Evolutionary conservation across 2,113 vertebrate species (phyloP).

Genomic region (Isichthys henryi): DNA sequence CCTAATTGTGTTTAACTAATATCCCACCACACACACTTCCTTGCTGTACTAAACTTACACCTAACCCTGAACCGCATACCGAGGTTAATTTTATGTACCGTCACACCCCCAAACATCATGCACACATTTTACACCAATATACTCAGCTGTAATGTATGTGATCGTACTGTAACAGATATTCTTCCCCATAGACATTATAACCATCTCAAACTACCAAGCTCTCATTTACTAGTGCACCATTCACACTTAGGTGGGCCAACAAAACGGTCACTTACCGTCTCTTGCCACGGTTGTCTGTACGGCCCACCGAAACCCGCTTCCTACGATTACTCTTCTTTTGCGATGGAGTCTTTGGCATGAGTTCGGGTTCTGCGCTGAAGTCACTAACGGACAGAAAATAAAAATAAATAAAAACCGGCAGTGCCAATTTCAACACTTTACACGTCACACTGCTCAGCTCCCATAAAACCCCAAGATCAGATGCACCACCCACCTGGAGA

Average conservation of each 20-base stretch:
- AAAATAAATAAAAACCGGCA: neutral
- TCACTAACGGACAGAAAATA: conserved; percentile 51
- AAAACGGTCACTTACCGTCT: conserved; percentile 58
- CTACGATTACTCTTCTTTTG: conserved; percentile 79
- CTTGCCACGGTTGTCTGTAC: conserved; percentile 56
- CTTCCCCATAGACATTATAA: neutral
- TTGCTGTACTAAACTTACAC: neutral
- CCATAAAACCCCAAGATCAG: neutral
- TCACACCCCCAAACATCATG: neutral
- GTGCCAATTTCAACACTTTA: neutral
- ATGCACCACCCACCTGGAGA: conserved; percentile 62
- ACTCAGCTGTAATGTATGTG: neutral
- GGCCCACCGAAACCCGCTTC: conserved; percentile 60
- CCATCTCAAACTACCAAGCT: neutral
- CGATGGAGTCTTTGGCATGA: conserved; percentile 94
- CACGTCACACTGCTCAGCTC: neutral
- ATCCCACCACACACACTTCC: too few species aligned
- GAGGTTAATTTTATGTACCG: neutral
- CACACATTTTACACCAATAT: neutral
- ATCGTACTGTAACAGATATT: neutral
- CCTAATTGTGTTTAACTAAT: too few species aligned
- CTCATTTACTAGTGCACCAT: neutral
- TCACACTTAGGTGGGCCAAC: neutral
- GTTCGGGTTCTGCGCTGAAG: conserved; percentile 73
- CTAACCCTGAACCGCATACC: neutral